phyloP scores from a whole-genome alignment of 2,113 vertebrate species.

The Cebus imitator region DNA sequence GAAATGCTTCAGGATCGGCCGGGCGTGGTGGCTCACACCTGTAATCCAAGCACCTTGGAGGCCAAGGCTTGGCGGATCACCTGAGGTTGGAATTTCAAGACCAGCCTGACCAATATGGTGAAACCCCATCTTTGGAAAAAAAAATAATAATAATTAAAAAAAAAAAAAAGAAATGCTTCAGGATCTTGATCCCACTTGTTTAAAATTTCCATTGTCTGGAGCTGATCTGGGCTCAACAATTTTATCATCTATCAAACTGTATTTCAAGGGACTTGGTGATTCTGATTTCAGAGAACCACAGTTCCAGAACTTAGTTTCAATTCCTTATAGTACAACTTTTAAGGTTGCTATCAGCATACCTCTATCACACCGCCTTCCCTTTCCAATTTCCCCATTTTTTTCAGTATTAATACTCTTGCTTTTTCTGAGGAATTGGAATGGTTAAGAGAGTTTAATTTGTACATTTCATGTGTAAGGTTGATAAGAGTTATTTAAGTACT shows the following conservation, averaged over 20 bases:
- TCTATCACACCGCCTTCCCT: background rate
- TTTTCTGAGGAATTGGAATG: conserved; percentile 5
- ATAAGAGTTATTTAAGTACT: conserved; percentile 35
- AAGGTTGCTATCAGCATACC: background rate
- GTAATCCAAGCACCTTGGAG: too few species aligned
- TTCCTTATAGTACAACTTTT: background rate
- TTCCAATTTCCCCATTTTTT: background rate
- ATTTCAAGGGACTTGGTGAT: background rate
- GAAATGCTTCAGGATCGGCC: background rate
- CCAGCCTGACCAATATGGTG: too few species aligned
- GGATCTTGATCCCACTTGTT: background rate
- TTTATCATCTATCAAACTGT: background rate
- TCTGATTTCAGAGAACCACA: background rate
- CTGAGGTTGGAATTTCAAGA: too few species aligned
- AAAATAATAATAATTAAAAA: too few species aligned
- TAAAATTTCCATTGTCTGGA: background rate
- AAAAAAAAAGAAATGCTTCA: background rate
- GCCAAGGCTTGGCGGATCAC: too few species aligned
- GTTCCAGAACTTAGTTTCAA: background rate
- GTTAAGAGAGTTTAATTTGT: conserved; percentile 38
- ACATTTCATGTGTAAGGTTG: background rate
- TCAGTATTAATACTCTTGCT: background rate
- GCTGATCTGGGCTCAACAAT: background rate
- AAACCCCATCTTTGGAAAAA: too few species aligned
- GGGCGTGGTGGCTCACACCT: too few species aligned